These are phyloP conservation scores for Fragum fragum DNA, from an alignment of 2,888 invertebrate species.

Conservation along the genomic window DNA sequence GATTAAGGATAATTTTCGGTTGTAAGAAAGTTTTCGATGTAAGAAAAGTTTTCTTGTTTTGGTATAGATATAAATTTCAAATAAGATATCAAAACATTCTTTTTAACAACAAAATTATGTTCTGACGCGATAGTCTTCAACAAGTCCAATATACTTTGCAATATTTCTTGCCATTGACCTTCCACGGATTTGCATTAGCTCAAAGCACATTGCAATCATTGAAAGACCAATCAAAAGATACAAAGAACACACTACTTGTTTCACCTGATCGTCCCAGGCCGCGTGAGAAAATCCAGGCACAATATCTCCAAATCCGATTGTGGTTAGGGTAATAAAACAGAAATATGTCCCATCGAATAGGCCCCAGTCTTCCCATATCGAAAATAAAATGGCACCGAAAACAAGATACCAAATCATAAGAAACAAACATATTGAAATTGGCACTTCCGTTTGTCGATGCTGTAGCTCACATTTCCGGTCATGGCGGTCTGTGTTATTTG, in stretches of 20 bases:
- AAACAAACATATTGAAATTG: conserved; percentile 94
- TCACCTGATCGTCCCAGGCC: conserved; percentile 81
- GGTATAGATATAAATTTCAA: too few relatives aligned
- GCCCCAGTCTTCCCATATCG: conserved; percentile 98
- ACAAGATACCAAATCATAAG: conserved; percentile 96
- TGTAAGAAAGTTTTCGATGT: too few relatives aligned
- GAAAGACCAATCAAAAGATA: conserved; percentile 87
- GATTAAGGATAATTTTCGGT: too few relatives aligned
- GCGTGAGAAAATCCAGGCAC: conserved; percentile 85
- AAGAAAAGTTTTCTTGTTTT: too few relatives aligned
- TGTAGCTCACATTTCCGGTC: conserved; percentile 18
- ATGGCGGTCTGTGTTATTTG: conserved; percentile 6
- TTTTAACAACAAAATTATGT: too few relatives aligned
- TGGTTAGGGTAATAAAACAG: conserved; percentile 87
- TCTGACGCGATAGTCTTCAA: conserved; percentile 45
- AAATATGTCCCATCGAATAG: conserved; percentile 92
- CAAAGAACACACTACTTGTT: conserved; percentile 82
- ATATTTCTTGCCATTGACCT: conserved; percentile 81
- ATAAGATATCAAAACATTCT: too few relatives aligned
- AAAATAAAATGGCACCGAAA: conserved; percentile 96
- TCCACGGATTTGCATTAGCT: conserved; percentile 87
- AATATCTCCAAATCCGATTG: conserved; percentile 87
- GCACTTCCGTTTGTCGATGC: conserved; percentile 89
- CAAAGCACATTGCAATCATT: conserved; percentile 87
- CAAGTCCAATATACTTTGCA: conserved; percentile 84